Conservation (phyloP, 2,888 invertebrate species). For the Acleris literana region DNA sequence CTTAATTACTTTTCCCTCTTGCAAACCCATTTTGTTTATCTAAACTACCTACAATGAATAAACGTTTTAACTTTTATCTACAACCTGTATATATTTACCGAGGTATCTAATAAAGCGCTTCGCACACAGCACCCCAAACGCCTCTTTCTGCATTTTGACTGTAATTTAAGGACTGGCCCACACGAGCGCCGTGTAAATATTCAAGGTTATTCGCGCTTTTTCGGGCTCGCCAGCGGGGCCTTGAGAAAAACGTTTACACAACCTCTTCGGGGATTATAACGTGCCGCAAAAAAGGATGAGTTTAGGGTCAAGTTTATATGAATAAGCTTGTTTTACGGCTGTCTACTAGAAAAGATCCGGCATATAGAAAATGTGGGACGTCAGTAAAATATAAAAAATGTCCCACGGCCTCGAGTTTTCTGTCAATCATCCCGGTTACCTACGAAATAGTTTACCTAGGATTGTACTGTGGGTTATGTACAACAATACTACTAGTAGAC, state of each 20-base stretch:
- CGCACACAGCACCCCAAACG: constrained; percentile 15
- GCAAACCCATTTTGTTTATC: too few relatives aligned
- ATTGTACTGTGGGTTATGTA: too few relatives aligned
- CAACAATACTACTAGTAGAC: too few relatives aligned
- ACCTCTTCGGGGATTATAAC: neutral
- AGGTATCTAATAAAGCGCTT: constrained; percentile 9
- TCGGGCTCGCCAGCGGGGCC: constrained; percentile 16
- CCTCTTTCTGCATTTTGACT: constrained; percentile 31
- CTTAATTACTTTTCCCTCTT: too few relatives aligned
- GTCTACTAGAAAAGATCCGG: too few relatives aligned
- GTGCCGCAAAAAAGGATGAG: neutral
- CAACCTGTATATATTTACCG: constrained; percentile 11
- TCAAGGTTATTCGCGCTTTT: constrained; percentile 65
- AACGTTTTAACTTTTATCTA: constrained; percentile 7
- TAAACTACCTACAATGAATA: too few relatives aligned
- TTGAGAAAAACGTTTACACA: constrained; percentile 6
- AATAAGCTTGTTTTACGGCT: neutral
- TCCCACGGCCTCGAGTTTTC: too few relatives aligned
- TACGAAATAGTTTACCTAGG: too few relatives aligned
- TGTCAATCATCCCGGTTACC: too few relatives aligned
- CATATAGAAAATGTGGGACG: too few relatives aligned
- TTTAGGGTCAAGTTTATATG: neutral
- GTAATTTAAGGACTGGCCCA: constrained; percentile 31
- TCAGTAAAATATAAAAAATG: too few relatives aligned
- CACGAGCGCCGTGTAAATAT: constrained; percentile 58